Base-by-base conservation (phyloP, 2,797 vertebrate genomes). In the Chromis chromis region DNA sequence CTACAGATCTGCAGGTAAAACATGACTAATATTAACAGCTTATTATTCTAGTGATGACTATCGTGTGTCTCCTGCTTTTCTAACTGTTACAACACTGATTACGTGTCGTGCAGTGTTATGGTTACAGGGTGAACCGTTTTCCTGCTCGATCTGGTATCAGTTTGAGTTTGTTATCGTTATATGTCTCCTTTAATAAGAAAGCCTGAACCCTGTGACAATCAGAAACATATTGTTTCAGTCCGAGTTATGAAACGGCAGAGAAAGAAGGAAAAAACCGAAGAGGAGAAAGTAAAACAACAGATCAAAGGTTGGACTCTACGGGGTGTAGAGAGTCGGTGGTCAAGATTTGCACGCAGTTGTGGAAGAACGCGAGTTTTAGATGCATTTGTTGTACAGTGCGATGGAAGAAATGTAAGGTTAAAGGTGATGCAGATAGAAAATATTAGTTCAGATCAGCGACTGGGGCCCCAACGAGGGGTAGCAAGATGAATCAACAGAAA, bases 131-230 rank as follows among this genome's bases (percentile, higher is more conserved):
- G 6, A 79, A 22, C 36, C 25, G 42, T 13, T 59, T 52, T 49
- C 19, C 50, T 36, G 9, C 1, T 70, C 8, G 21, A 49, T 73
- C 76, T 83, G 71, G 19, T 61, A 56, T 70, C 25, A 55, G 5
- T 81, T 69, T 61, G 44, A 49, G 9, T 59, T 63, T 78, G 27
- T 82, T 76, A 70, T 67, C 55, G 62, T 80, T 61, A 12, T 8
- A 5, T 64, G n/a, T 40, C 28, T 31, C 21, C 53, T 75, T 67
- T 75, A 57, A 42, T 53, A 50, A 54, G 22, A 40, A 7, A 8
- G 9, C 12, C 13, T 39, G 13, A 65, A 9, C 42, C 39, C 9
- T 42, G 22, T 39, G 24, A 65, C 3, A 3, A 72, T 36, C 24
- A 44, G 28, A 65, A 76, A 78, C 75, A 76, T 44, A 31, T 65